These are phyloP conservation scores for Coptotermes formosanus DNA, from an alignment of 1,140 invertebrate species.

Conservation along the genomic window DNA sequence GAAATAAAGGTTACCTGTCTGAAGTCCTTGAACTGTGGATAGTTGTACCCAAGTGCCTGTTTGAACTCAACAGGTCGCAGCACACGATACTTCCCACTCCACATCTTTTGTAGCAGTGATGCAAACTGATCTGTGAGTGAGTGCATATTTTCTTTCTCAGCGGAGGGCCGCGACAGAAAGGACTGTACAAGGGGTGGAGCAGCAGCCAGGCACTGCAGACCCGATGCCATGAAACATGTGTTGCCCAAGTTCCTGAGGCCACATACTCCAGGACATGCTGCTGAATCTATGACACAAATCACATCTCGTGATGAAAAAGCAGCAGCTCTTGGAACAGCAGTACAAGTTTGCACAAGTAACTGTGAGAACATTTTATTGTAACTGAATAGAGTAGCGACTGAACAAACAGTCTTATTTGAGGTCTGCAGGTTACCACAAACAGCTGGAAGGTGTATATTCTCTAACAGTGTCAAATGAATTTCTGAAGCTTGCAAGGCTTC, in stretches of 20 bases:
- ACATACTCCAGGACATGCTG: constrained; percentile 56
- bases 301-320: background rate
- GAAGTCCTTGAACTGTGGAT: constrained; percentile 65
- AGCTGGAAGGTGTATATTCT: too few relatives aligned
- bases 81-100: constrained; percentile 60
- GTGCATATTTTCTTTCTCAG: constrained; percentile 45
- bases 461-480: too few relatives aligned
- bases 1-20: too few relatives aligned
- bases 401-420: too few relatives aligned
- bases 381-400: too few relatives aligned
- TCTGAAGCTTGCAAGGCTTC: too few relatives aligned
- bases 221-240: constrained; percentile 73
- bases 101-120: constrained; percentile 59
- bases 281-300: constrained; percentile 21
- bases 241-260: constrained; percentile 67
- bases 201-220: constrained; percentile 62
- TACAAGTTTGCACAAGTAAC: background rate
- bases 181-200: constrained; percentile 56
- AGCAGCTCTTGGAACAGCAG: constrained; percentile 17
- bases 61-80: constrained; percentile 63
- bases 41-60: constrained; percentile 58
- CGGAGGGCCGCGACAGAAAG: constrained; percentile 52
- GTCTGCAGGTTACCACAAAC: too few relatives aligned
- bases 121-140: constrained; percentile 57
- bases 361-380: too few relatives aligned